Base-by-base conservation (phyloP, 2,113 vertebrate genomes). In the Sinocyclocheilus grahami region DNA sequence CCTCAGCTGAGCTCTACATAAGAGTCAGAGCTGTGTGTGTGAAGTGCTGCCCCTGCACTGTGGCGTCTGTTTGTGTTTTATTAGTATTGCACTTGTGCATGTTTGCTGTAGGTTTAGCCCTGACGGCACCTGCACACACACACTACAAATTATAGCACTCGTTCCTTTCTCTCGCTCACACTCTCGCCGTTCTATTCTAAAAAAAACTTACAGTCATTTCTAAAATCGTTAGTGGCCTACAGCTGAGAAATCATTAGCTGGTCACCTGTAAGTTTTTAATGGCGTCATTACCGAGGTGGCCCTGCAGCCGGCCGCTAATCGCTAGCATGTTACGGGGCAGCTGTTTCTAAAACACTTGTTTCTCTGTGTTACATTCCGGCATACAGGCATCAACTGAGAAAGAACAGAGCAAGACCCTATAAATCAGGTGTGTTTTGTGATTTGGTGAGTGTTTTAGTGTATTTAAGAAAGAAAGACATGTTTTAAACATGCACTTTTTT, bases 251-350 rank as follows among this genome's bases (percentile, higher is more conserved):
- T 86, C 89, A 92, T 94, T 92, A 94, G 84, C 58, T 24, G 90
- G 90, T 94, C 93, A 93, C 91, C 92, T 93, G 93, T 91, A 91
- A 85, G 74, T 87, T 88, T 90, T 90, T 91, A 92, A 90, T 90
- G 88, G 91, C 90, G 90, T 92, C 89, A 89, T 87, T 86, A 88
- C 85, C 58, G 84, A 90, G 85, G 86, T 82, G 86, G 88, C 78
- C 88, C 27, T 18, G 55, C 75, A 86, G 87, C 79, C 55, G 75
- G 67, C 74, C 60, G 48, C 86, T 89, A 92, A 92, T 89, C 84
- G 82, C 85, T 69, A 39, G 79, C 89, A 87, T 83, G 76, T 83
- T 86, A 84, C 27, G 37, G 48, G 86, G 80, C 89, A 90, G 88
- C 88, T 92, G 89, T 79, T 87, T 67, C 79, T 78, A 33, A 75